Base-by-base conservation (phyloP, 1,140 invertebrate genomes). In the Trichonephila inaurata region DNA sequence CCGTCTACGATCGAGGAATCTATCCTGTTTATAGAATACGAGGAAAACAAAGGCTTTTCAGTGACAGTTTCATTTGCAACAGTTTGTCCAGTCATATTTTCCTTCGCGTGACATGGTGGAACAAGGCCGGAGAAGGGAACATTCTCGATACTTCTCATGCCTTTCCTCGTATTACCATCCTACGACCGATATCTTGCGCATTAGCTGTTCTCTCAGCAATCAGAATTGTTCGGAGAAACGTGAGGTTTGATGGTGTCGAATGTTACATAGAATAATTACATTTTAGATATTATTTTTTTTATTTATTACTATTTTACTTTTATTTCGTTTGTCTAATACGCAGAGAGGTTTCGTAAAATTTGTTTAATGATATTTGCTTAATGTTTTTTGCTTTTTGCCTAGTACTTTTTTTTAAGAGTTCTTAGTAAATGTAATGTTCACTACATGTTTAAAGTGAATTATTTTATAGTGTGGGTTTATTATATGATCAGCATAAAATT, bases 71-170 rank as follows among this genome's bases (percentile, higher is more conserved):
- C n/a, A 21, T 24, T 91, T 91, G 89, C 69, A 91, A 91, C 89
- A 91, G 82, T 33, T 91, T 91, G 89, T 91, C 77, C 89, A 91
- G n/a, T 82, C 89, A 61, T 82, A 69, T 91, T 91, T 61, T 81
- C 60, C 69, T 82, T 91, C 89, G 89, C 89, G 89, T 91, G 89
- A 91, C 72, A 44, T 16, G 44, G n/a, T 40, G 89, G 72, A 91
- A 89, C 88, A 89, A 89, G 88, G 88, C 62, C 88, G 44, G 18
- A 33, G 66, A 82, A 40, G 69, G 89, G 72, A 62, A 81, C 14
- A n/a, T 64, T 58, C 51, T 10, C 86, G 86, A 14, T 33, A n/a
- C 51, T 24, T 40, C 51, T 33, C 44, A 40, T 18, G 51, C 21
- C 28, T 88, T 91, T 89, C 87, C 87, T 89, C 64, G 87, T 69